Base-by-base conservation (phyloP, 2,113 vertebrate species). In the Sinosuthora webbiana region DNA sequence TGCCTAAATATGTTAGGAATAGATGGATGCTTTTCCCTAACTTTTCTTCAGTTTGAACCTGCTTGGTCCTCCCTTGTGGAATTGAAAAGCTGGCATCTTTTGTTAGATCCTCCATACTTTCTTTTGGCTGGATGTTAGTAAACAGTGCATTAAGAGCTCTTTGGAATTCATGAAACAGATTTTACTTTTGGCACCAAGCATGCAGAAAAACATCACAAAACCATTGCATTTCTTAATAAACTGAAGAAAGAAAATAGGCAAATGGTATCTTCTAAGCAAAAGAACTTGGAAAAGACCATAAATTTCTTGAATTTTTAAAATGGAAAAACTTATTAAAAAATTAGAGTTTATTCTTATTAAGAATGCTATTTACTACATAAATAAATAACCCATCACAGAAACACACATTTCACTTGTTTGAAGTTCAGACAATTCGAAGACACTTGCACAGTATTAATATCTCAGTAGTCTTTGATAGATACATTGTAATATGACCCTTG, bases 1-100 rank as follows among this genome's bases (percentile, higher is more conserved):
- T 95, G 91, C 96, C 95, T 91, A 89, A 97, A 75, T 82, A 76
- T 45, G 62, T 95, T 94, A 97, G 45, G 42, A 33, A 91, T 68
- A 87, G 79, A 91, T 94, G 83, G 42, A 93, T 94, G 85, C 33
- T 92, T 93, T 95, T 78, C 42, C 67, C 14, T 81, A 74, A 79
- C n/a, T 92, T 63, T 39, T 18, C 20, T 90, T 88, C 57, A 67
- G 13, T 75, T 76, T 94, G 44, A 96, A 87, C 79, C 65, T 45
- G 24, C n/a, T 71, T 93, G 71, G n/a, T 89, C 25, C 13, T 93
- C 68, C 74, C 74, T 91, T 8, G 2, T 78, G 91, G 90, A 85
- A 93, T 37, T 96, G 24, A 64, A 96, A 91, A 74, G 2, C 7
- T 77, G n/a, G 25, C 52, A 80, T 75, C 7, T 49, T 86, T 92